Evolutionary conservation across 2,797 vertebrate genomes (phyloP).

Genomic region (Argya squamiceps): DNA sequence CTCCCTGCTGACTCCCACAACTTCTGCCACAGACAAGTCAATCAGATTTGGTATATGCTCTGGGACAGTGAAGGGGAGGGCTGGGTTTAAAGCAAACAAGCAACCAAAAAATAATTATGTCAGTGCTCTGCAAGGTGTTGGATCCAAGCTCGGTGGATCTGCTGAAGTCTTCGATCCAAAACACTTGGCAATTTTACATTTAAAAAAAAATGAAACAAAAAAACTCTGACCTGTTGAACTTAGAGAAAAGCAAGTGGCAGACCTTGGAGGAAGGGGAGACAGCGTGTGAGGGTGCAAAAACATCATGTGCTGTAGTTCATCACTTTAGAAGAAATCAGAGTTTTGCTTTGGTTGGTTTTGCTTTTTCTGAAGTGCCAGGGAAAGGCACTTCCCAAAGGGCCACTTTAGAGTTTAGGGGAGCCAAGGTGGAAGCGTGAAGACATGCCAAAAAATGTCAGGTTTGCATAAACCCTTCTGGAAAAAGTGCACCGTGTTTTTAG

Average conservation of each 20-base stretch:
- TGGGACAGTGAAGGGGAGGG: slow-evolving; percentile 20
- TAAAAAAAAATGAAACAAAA: not conserved
- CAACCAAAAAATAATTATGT: slow-evolving; percentile 1
- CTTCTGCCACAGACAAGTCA: slow-evolving; percentile 50
- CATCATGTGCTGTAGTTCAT: not conserved
- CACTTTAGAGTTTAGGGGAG: not conserved
- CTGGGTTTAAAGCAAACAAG: slow-evolving; percentile 36
- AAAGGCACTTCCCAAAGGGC: slow-evolving; percentile 17
- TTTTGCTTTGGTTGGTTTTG: not conserved
- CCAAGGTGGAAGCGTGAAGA: slow-evolving; percentile 45
- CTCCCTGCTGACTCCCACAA: slow-evolving; percentile 51
- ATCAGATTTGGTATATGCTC: slow-evolving; percentile 66
- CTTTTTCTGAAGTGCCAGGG: not conserved
- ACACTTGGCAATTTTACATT: not conserved
- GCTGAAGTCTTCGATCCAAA: slow-evolving; percentile 50
- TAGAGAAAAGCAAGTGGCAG: slow-evolving; percentile 16
- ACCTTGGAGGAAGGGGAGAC: slow-evolving; percentile 24
- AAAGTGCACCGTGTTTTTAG: slow-evolving; percentile 9
- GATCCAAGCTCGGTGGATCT: slow-evolving; percentile 46
- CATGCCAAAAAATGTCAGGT: slow-evolving; percentile 48
- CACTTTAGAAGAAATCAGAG: not conserved
- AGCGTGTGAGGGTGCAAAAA: slow-evolving; percentile 43
- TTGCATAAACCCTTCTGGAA: slow-evolving; percentile 40
- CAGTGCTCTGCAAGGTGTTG: slow-evolving; percentile 11
- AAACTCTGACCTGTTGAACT: not conserved